Conservation (phyloP, 2,113 vertebrate species). For the Marmota monax region DNA sequence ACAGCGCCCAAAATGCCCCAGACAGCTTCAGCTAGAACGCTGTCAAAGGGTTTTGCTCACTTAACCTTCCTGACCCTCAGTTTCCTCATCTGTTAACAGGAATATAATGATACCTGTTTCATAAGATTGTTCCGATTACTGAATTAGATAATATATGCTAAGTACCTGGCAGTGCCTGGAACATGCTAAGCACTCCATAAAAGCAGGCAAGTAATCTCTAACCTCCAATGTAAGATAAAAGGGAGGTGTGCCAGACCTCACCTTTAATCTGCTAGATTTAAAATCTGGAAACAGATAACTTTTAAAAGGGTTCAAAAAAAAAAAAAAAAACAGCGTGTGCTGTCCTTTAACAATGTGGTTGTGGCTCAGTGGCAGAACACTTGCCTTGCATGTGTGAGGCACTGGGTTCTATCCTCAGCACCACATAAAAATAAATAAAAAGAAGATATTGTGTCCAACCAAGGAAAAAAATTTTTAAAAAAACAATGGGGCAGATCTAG, state of each 20-base stretch:
- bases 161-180: conserved; percentile 49
- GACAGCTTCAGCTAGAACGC: conserved; percentile 18
- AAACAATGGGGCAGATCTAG: conserved; percentile 11
- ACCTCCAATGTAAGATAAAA: conserved; percentile 72
- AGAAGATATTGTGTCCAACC: not conserved
- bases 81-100: conserved; percentile 71
- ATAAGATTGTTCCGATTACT: conserved; percentile 76
- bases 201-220: conserved; percentile 71
- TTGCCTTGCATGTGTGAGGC: not conserved
- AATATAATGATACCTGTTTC: conserved; percentile 71
- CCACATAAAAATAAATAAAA: too few species aligned
- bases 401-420: not conserved
- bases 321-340: conserved; percentile 3
- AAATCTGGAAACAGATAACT: conserved; percentile 68
- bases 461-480: too few species aligned
- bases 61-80: conserved; percentile 68
- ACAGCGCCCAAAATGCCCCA: not conserved
- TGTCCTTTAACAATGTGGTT: not conserved
- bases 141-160: conserved; percentile 63
- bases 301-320: conserved; percentile 58
- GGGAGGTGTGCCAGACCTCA: conserved; percentile 54
- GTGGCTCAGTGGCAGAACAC: not conserved
- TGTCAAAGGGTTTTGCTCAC: conserved; percentile 41
- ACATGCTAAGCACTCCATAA: conserved; percentile 62
- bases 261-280: conserved; percentile 71